Base-by-base conservation (phyloP, 92 coral and sea anemone genomes). In the Phymanthus crucifer region DNA sequence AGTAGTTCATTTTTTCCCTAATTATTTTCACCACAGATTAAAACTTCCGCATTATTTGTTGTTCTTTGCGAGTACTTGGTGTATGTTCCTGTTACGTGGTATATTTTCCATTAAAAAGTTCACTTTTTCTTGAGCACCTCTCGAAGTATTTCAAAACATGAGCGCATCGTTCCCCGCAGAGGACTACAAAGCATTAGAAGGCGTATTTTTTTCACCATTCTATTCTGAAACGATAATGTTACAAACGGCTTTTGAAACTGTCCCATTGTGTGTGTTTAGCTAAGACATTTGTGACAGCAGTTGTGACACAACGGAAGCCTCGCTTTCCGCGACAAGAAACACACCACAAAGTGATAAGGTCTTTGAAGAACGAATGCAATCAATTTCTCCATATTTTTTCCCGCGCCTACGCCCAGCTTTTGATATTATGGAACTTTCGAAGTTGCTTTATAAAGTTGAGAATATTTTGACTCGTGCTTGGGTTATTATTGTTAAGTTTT, bases 191-290 rank as follows among this genome's bases (percentile, higher is more conserved):
- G 9, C 68, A 61, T 61, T 27, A 0, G 2, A 29, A 24, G 29
- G 33, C 29, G 19, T 24, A 61, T 61, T 61, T 27, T n/a, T 29
- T 13, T 9, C 68, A 3, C 33, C 17, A 61, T 61, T 29, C 68
- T 27, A 61, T 27, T 61, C 68, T 24, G 33, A 61, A 61, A 29
- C 33, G 33, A 24, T 61, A 24, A 29, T 61, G 68, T 61, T 61
- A 26, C 68, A 61, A 61, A 61, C 33, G 29, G 24, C 68, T 29
- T 61, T 61, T 61, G 68, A 61, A 61, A 61, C 26, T 61, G 68
- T 61, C 36, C 27, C 10, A 7, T 12, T 61, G 26, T 61, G 68
- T 61, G 68, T 24, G 3, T 27, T 61, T 29, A 29, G 34, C 68
- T 61, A 61, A 24, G 68, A 61, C 32, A 27, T 7, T 61, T 27